Evolutionary conservation across 1,140 invertebrate species (phyloP), one percentile per base, ranked within the genome.

Genomic region (Bombus impatiens): DNA sequence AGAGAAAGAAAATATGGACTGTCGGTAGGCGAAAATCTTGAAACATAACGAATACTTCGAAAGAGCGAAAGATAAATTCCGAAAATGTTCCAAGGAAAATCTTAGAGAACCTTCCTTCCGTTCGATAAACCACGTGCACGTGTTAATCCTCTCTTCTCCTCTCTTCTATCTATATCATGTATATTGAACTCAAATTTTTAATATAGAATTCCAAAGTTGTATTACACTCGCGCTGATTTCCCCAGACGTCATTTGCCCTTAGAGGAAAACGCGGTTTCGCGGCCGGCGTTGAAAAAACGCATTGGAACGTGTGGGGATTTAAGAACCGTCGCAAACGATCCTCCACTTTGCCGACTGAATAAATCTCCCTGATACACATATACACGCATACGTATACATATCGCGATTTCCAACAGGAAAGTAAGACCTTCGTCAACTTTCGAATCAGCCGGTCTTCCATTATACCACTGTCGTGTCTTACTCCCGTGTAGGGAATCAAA

Each of bases 161-260:
- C 35, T 37, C 32, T 28, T 12, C 6, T 22, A n/a, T 8, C 57
- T 22, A 53, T 8, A 8, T 18, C 53, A 53, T 53, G 22, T 22
- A 53, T 53, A 35, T 70, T 28, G 44, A 86, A 89, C 40, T 10
- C 84, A 42, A 85, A 79, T 84, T 88, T 91, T 91, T 89, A 87
- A 91, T 91, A 92, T 91, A 88, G 88, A 90, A 92, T 86, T 88
- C 84, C 89, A 83, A 80, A 82, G 79, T 89, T 87, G 77, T 86
- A 86, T 89, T 71, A 78, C 86, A 77, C 78, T 62, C 62, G 47
- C 68, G 62, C n/a, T 78, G 82, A 87, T 90, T 88, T 87, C 83
- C 80, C 87, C 40, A 91, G 77, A 89, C 86, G 70, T 89, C 80
- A 75, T 87, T 82, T 35, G 77, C 37, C 70, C 74, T 47, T 79